Conservation (phyloP, 2,888 invertebrate genomes). For the Noctua janthina region DNA sequence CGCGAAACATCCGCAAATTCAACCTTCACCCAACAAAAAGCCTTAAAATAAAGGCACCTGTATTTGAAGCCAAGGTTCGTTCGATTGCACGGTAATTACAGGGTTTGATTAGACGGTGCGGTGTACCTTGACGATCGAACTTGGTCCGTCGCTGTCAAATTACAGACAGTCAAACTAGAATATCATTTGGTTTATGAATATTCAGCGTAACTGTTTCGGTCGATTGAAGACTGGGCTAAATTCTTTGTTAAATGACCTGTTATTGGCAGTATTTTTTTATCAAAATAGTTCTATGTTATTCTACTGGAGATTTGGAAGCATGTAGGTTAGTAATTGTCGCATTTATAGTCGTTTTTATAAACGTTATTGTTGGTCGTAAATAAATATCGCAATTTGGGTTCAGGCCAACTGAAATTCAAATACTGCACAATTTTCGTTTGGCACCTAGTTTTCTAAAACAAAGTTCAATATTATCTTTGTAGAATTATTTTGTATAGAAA, state of each 20-base stretch:
- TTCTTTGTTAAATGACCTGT: conserved; percentile 11
- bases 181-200: conserved; percentile 58
- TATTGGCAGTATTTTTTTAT: neutral
- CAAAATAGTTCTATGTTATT: neutral
- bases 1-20: conserved; percentile 68
- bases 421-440: conserved; percentile 39
- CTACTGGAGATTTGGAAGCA: neutral
- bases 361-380: conserved; percentile 45
- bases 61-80: conserved; percentile 75
- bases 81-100: conserved; percentile 72
- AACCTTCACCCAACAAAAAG: conserved; percentile 76
- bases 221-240: conserved; percentile 37
- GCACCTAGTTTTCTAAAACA: conserved; percentile 27
- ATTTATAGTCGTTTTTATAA: conserved; percentile 35
- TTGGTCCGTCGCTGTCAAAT: conserved; percentile 55
- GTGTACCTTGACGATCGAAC: conserved; percentile 68
- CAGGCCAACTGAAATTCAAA: conserved; percentile 38
- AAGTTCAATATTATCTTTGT: conserved; percentile 18
- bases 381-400: conserved; percentile 41
- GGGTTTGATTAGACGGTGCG: conserved; percentile 69
- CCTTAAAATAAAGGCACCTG: conserved; percentile 69
- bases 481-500: conserved; percentile 5
- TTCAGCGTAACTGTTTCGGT: conserved; percentile 50
- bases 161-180: conserved; percentile 41
- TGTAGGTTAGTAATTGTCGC: conserved; percentile 12